Percentiles rank a stretch among this genome's conserved stretches.
These are phyloP conservation scores for Ceyx erithaca DNA, from an alignment of 2,797 vertebrate species.

Conservation along the genomic window DNA sequence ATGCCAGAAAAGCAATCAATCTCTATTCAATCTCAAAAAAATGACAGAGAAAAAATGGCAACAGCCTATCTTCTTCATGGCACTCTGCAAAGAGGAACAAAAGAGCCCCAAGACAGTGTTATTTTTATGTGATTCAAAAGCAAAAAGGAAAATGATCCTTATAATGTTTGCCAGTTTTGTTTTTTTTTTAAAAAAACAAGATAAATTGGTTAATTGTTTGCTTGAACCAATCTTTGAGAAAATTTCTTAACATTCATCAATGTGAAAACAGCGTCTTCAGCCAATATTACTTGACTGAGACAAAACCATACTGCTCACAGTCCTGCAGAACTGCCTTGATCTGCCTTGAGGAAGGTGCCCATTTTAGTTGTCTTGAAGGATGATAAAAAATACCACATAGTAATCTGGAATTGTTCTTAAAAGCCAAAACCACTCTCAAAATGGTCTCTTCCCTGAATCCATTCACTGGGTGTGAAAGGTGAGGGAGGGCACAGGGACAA, in stretches of 20 bases:
- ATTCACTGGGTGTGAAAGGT: not conserved
- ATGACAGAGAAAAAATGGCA: not conserved
- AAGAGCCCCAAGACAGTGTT: not conserved
- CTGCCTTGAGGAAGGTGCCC: not conserved
- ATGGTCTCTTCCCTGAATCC: not conserved
- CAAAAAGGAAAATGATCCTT: not conserved
- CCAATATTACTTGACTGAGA: not conserved
- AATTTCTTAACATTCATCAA: not conserved
- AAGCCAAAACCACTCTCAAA: not conserved
- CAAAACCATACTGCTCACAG: not conserved
- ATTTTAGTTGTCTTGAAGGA: not conserved
- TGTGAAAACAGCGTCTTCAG: not conserved
- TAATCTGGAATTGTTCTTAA: not conserved
- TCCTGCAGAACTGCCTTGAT: not conserved
- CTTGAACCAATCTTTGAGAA: not conserved
- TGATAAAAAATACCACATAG: not conserved
- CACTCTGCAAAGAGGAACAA: not conserved
- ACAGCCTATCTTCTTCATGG: not conserved
- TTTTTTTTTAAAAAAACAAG: not conserved
- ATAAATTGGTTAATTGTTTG: not conserved
- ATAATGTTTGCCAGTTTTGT: not conserved
- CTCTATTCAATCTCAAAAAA: not conserved
- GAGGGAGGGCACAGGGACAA: not conserved
- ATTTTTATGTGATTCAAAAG: not conserved
- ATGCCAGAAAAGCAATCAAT: conserved; percentile 9